Evolutionary conservation across 64 coral and sea anemone genomes (phyloP).

Genomic region (Pocillopora damicornis): DNA sequence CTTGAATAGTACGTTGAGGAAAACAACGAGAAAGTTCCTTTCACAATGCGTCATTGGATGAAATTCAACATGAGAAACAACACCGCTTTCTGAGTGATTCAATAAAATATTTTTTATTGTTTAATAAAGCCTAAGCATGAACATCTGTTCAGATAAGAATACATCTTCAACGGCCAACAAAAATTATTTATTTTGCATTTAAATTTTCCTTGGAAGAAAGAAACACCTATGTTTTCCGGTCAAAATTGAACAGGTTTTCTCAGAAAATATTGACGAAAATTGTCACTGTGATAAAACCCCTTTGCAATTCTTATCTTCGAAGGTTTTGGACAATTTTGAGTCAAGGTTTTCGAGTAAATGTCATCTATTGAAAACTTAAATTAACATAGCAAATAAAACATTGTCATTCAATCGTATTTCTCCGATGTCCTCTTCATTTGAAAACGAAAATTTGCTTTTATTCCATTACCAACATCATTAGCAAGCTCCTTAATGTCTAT

Average conservation of each 20-base stretch:
- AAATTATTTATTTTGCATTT: slow-evolving; percentile 51
- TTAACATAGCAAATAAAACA: slow-evolving; percentile 31
- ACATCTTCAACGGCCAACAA: slow-evolving; percentile 17
- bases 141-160: slow-evolving; percentile 38
- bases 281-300: background rate
- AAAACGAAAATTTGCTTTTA: slow-evolving; percentile 19
- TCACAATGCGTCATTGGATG: background rate
- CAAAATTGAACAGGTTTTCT: slow-evolving; percentile 3
- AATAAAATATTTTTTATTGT: slow-evolving; percentile 17
- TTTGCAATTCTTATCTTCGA: background rate
- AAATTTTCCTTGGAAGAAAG: slow-evolving; percentile 7
- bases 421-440: slow-evolving; percentile 7
- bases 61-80: background rate
- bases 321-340: background rate
- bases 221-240: background rate
- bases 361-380: background rate
- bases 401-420: background rate
- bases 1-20: too few relatives aligned
- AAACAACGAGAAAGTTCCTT: background rate
- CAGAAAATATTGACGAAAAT: slow-evolving; percentile 3
- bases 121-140: slow-evolving; percentile 6
- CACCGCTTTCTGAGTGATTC: background rate
- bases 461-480: slow-evolving; percentile 41
- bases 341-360: background rate
- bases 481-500: background rate